Evolutionary conservation across 2,113 vertebrate species (phyloP), one percentile per base, ranked within the genome.

Genomic region (Motacilla alba): DNA sequence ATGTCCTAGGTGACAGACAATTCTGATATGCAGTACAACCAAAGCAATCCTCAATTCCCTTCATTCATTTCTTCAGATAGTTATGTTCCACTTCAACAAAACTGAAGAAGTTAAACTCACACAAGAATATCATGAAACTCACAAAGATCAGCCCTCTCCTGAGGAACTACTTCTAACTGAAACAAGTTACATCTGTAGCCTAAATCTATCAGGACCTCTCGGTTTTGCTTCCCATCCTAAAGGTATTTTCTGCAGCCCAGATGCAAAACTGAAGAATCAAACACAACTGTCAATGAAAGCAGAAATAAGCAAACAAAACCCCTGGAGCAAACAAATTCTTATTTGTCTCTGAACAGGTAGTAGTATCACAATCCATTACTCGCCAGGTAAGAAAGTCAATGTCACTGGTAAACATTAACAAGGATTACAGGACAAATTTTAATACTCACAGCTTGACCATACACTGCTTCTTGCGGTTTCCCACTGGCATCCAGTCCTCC

Each of bases 391-490:
- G 44, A 58, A 58, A 87, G 23, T 31, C 56, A 24, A 69, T 88
- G 23, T 16, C 60, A 53, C 6, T 17, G 13, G 18, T 49, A 77
- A 93, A 43, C 33, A 23, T 43, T 11, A 37, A 12, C 11, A 3
- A 77, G 33, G 49, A 80, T 53, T 83, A 85, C 16, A 68, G 30
- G 35, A 35, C 44, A 31, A 18, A 86, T 89, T 78, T 8, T 70
- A 59, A 89, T 86, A 99, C 99, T 73, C 98, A 99, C 99, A 97
- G 99, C 99, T 97, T 99, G 99, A 49, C 99, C 99, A 39, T 99
- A 99, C 20, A 99, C 99, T 7, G 99, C 99, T 96, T 99, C 99
- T 27, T 99, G 99, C 1, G 99, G 98, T 86, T 99, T 99, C 58
- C 99, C 99, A 93, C 94, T 99, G 72, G 99, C 98, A 96, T 99